Conservation (phyloP, 2,888 invertebrate species). For the Coecobrya sp. region DNA sequence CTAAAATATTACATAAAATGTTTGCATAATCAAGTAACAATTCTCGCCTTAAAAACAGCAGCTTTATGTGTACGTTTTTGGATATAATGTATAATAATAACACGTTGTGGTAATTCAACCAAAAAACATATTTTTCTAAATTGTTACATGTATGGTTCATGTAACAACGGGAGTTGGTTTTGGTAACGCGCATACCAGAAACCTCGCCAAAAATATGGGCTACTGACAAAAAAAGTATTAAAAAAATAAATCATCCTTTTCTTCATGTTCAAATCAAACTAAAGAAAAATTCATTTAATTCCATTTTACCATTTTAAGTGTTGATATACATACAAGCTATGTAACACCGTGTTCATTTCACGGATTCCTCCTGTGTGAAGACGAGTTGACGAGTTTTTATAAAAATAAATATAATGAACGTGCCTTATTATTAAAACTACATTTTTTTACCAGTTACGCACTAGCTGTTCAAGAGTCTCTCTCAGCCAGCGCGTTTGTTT, state of each 20-base stretch:
- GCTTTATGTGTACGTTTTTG: not conserved
- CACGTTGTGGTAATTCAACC: not conserved
- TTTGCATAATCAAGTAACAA: conserved; percentile 28
- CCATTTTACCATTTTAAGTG: not conserved
- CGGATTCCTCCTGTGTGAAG: not conserved
- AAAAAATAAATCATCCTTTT: not conserved
- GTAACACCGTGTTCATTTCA: not conserved
- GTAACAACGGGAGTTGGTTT: conserved; percentile 9
- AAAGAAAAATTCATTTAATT: not conserved
- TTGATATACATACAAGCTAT: not conserved
- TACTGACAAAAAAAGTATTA: conserved; percentile 15
- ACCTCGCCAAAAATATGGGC: conserved; percentile 1
- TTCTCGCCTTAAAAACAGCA: not conserved
- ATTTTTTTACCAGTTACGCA: not conserved
- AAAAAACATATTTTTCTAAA: not conserved
- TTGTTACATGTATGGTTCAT: conserved; percentile 8
- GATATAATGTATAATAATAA: not conserved
- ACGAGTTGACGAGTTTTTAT: not conserved
- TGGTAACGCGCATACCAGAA: not conserved
- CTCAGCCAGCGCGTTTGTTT: not conserved
- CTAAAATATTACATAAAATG: not conserved
- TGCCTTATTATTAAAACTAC: not conserved
- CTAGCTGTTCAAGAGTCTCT: not conserved
- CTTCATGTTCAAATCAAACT: not conserved
- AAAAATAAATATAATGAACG: not conserved